phyloP scores from a whole-genome alignment of 2,797 vertebrate species.

The Pantherophis alleghaniensis region DNA sequence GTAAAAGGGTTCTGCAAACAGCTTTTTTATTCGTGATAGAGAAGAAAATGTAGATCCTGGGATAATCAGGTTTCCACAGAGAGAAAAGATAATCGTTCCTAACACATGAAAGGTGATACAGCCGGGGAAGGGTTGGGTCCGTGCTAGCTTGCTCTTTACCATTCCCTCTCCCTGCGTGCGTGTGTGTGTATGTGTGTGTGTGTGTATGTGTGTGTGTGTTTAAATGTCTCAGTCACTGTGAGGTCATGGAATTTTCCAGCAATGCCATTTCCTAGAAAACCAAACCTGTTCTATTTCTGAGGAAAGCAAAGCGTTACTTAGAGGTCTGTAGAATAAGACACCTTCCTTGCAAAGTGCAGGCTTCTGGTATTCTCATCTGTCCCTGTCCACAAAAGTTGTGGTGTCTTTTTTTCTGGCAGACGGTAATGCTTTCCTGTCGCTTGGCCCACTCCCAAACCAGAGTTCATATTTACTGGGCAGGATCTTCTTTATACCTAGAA shows the following conservation, averaged over 20 bases:
- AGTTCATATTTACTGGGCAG: not conserved
- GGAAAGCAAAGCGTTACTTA: not conserved
- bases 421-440: not conserved
- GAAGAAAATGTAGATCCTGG: not conserved
- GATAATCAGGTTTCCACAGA: not conserved
- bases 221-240: not conserved
- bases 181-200: not conserved
- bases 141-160: not conserved
- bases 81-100: not conserved
- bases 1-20: not conserved
- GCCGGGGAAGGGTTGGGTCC: not conserved
- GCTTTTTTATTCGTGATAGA: not conserved
- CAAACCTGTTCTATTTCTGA: not conserved
- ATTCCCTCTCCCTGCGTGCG: not conserved
- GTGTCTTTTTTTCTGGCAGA: not conserved
- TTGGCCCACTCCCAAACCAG: not conserved
- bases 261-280: slow-evolving; percentile 1
- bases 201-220: not conserved
- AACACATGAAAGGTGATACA: not conserved
- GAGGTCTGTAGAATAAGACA: not conserved
- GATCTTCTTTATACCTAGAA: not conserved
- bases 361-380: not conserved
- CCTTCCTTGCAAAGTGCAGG: not conserved
- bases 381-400: not conserved
- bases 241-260: not conserved